These are phyloP conservation scores for Melopsittacus undulatus DNA, from an alignment of 2,797 vertebrate genomes.

Conservation along the genomic window DNA sequence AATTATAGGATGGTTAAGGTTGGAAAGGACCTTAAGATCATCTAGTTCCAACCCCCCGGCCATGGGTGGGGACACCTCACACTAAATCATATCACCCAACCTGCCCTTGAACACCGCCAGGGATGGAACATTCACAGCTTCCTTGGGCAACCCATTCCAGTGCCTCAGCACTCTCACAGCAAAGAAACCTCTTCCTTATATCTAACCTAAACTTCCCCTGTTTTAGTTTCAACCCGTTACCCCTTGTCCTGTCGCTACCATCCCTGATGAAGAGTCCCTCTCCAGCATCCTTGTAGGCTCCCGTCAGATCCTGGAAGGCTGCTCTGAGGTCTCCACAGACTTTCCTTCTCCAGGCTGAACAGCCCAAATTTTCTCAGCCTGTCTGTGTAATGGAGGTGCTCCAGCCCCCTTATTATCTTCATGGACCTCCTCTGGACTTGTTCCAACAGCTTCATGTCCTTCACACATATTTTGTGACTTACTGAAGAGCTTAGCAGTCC, in stretches of 20 bases:
- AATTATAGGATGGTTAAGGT: background rate
- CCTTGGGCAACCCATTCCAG: background rate
- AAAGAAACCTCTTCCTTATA: background rate
- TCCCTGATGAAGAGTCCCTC: background rate
- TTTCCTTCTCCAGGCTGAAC: background rate
- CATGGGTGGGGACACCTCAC: background rate
- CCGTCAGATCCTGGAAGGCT: background rate
- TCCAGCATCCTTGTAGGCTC: background rate
- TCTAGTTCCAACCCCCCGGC: background rate
- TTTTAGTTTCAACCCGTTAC: background rate
- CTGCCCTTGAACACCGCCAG: background rate
- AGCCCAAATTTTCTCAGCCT: background rate
- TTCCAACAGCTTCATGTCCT: background rate
- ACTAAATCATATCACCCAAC: background rate
- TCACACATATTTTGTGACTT: background rate
- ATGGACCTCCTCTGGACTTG: background rate
- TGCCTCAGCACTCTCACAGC: background rate
- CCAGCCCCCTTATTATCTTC: background rate
- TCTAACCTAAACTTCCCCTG: background rate
- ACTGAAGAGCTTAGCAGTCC: background rate
- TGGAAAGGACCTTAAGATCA: background rate
- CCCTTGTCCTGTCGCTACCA: background rate
- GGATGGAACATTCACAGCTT: background rate
- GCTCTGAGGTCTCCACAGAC: background rate
- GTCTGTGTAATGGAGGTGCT: background rate